Evolutionary conservation across 2,113 vertebrate species (phyloP).

Genomic region (Melanerpes formicivorus): DNA sequence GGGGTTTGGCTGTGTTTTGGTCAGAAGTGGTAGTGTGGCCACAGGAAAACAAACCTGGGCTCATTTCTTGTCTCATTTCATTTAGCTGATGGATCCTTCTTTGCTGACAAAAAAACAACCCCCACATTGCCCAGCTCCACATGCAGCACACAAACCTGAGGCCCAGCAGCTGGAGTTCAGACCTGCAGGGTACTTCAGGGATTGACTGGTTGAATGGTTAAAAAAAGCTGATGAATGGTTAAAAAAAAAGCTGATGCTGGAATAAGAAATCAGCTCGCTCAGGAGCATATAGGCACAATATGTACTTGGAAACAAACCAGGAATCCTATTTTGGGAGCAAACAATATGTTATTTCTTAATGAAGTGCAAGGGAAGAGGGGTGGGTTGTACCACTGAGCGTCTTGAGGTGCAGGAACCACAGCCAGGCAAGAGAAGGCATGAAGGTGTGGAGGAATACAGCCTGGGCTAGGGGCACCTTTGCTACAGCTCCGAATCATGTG

Average conservation of each 20-base stretch:
- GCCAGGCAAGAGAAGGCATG: background rate
- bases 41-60: background rate
- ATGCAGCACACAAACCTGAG: background rate
- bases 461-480: background rate
- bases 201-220: background rate
- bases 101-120: background rate
- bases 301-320: background rate
- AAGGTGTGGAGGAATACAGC: accelerated
- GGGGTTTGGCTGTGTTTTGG: too few species aligned
- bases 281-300: background rate
- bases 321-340: background rate
- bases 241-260: background rate
- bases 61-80: background rate
- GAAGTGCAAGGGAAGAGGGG: background rate
- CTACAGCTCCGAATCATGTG: background rate
- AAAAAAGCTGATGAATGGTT: background rate
- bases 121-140: background rate
- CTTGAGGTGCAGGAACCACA: background rate
- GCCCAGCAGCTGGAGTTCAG: background rate
- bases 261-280: background rate
- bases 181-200: background rate
- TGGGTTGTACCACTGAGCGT: accelerated
- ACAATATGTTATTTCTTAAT: background rate
- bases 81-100: background rate
- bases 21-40: background rate